These are phyloP conservation scores for Phalacrocorax brasilianus DNA, from an alignment of 2,113 vertebrate species.

Conservation along the genomic window DNA sequence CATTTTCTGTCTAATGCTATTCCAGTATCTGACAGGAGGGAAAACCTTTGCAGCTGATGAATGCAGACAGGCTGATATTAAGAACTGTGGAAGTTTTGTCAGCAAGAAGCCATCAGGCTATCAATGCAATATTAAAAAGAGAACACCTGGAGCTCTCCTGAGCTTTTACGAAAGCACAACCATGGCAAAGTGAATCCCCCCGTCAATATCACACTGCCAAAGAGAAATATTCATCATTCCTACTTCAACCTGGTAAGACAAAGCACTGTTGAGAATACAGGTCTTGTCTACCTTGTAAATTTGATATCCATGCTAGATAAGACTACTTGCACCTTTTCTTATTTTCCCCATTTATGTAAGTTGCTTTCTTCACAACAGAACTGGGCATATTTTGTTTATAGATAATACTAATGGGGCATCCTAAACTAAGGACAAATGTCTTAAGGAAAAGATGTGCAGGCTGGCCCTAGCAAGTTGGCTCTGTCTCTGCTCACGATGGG, in stretches of 20 bases:
- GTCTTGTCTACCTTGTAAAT: background rate
- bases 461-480: background rate
- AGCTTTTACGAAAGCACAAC: background rate
- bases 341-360: background rate
- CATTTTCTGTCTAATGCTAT: background rate
- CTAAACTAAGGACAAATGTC: background rate
- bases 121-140: conserved; percentile 80
- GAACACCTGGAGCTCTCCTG: conserved; percentile 33
- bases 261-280: background rate
- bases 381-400: background rate
- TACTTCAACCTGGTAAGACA: background rate
- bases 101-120: conserved; percentile 76
- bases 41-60: conserved; percentile 75
- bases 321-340: background rate
- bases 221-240: background rate
- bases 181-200: background rate
- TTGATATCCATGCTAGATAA: background rate
- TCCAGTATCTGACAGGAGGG: background rate
- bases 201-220: background rate
- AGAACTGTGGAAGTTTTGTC: conserved; percentile 60
- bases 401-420: background rate
- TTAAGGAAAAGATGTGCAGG: background rate
- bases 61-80: conserved; percentile 80
- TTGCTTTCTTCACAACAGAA: background rate
- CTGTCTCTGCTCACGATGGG: background rate